These are phyloP conservation scores for Ferrisia virgata DNA, from an alignment of 2,888 invertebrate genomes.

Conservation along the genomic window DNA sequence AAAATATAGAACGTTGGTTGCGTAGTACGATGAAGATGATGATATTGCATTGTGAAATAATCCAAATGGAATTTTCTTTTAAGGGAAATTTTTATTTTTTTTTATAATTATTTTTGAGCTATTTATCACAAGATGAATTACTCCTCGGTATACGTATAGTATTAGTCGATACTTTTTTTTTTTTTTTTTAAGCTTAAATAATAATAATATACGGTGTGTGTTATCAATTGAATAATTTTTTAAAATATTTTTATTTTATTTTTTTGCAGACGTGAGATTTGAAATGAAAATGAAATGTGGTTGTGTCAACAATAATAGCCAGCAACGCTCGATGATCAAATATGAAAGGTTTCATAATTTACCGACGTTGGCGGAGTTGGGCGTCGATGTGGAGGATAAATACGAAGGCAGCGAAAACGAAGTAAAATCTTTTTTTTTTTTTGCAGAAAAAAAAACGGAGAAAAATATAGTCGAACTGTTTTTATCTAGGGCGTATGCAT, in stretches of 20 bases:
- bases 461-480: too few species aligned
- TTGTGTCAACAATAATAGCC: neutral
- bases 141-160: neutral
- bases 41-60: neutral
- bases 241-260: neutral
- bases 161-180: neutral
- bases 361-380: constrained; percentile 34
- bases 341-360: constrained; percentile 22
- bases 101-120: too few species aligned
- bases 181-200: neutral
- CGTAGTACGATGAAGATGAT: neutral
- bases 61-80: neutral
- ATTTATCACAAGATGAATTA: too few species aligned
- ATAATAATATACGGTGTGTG: too few species aligned
- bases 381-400: constrained; percentile 35
- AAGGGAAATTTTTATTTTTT: neutral
- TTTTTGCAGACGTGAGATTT: neutral
- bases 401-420: constrained; percentile 37
- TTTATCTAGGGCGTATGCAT: too few species aligned
- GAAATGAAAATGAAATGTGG: constrained; percentile 33
- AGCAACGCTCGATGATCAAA: constrained; percentile 1
- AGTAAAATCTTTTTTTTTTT: neutral
- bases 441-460: too few species aligned
- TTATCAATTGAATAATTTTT: neutral
- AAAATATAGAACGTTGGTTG: neutral